A percentile compares a stretch with the other conserved stretches of the same genome.
Conservation (phyloP, 1,140 invertebrate genomes). For the Dendroctonus valens region DNA sequence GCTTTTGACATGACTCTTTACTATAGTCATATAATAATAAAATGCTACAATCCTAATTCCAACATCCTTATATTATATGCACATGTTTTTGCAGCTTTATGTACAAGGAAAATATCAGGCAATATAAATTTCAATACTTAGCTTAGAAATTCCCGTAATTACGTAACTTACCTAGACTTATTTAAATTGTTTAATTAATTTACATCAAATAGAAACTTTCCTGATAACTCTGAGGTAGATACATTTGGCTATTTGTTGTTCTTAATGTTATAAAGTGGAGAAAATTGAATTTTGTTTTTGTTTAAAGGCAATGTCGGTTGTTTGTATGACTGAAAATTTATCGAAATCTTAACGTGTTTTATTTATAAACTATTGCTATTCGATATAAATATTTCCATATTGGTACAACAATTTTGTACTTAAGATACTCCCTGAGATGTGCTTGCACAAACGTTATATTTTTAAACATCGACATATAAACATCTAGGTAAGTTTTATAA, state of each 20-base stretch:
- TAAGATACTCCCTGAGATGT: constrained; percentile 27
- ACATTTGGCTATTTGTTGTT: not conserved
- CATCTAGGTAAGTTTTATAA: constrained; percentile 43
- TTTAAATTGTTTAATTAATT: too few species aligned
- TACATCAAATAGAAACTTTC: too few species aligned
- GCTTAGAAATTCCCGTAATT: not conserved
- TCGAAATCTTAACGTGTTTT: not conserved
- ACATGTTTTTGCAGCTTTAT: constrained; percentile 19
- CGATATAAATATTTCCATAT: constrained; percentile 22
- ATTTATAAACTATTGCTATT: not conserved
- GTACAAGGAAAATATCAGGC: too few species aligned
- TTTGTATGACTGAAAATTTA: not conserved
- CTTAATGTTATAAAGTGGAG: not conserved
- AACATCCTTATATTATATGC: not conserved
- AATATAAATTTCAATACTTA: too few species aligned
- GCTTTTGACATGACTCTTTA: not conserved
- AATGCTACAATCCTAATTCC: not conserved
- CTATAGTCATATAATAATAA: not conserved
- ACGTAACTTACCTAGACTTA: constrained; percentile 10
- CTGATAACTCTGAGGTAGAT: not conserved
- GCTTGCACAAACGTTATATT: constrained; percentile 23
- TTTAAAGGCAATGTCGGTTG: not conserved
- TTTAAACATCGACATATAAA: constrained; percentile 34
- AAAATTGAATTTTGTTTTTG: not conserved
- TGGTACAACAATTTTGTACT: constrained; percentile 40